phyloP scores from a whole-genome alignment of 1,140 invertebrate species.

The Musca domestica region DNA sequence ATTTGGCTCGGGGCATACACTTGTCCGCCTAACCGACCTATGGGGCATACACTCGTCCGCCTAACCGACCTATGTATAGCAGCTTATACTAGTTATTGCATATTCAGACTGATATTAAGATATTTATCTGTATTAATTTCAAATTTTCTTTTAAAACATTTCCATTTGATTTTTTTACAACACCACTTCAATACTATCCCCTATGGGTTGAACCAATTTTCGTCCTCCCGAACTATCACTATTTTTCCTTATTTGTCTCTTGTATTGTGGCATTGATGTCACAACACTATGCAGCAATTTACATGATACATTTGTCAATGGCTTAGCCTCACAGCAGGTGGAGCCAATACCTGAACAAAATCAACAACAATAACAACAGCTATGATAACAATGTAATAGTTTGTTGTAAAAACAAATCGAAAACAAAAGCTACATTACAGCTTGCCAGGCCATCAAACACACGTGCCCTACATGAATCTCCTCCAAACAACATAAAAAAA shows the following conservation, averaged over 20 bases:
- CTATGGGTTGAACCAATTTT: too few species aligned
- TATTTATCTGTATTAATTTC: too few species aligned
- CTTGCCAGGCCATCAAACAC: not conserved
- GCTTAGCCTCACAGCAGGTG: not conserved
- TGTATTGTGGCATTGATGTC: not conserved
- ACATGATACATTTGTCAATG: slow-evolving; percentile 6
- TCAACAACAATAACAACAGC: not conserved
- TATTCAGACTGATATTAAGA: too few species aligned
- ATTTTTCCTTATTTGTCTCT: not conserved
- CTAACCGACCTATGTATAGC: too few species aligned
- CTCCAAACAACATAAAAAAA: not conserved
- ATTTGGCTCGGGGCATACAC: too few species aligned
- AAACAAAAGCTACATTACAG: not conserved
- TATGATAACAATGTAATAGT: not conserved
- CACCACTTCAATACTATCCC: too few species aligned
- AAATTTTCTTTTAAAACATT: too few species aligned
- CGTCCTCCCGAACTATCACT: too few species aligned
- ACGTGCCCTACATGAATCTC: not conserved
- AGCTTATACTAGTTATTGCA: too few species aligned
- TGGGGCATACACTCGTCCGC: too few species aligned
- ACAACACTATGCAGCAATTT: slow-evolving; percentile 12
- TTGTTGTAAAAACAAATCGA: not conserved
- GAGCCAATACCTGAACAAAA: not conserved
- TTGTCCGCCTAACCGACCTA: too few species aligned
- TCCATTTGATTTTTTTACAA: too few species aligned